Evolutionary conservation across 2,888 invertebrate species (phyloP).

Genomic region (Drepana falcataria): DNA sequence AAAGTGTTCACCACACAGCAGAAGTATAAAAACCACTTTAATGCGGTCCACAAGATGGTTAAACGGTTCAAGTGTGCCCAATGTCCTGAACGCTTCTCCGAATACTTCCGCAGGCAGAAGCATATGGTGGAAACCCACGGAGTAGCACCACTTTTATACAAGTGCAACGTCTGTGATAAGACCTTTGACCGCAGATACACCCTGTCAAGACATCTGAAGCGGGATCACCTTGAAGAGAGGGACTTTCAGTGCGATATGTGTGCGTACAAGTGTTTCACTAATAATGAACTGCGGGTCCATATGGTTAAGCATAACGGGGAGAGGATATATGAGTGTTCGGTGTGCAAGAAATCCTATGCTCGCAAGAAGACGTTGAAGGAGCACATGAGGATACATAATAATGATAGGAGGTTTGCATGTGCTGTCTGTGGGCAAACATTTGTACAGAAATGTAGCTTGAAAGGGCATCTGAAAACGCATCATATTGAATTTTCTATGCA

Average conservation of each 20-base stretch:
- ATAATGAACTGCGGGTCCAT: constrained; percentile 49
- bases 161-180: constrained; percentile 57
- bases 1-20: constrained; percentile 46
- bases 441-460: constrained; percentile 62
- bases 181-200: constrained; percentile 42
- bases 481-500: constrained; percentile 36
- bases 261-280: constrained; percentile 52
- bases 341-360: constrained; percentile 62
- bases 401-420: constrained; percentile 56
- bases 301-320: constrained; percentile 58
- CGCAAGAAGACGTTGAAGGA: constrained; percentile 57
- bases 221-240: constrained; percentile 52
- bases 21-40: constrained; percentile 50
- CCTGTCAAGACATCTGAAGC: constrained; percentile 52
- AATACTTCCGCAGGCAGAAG: constrained; percentile 54
- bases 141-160: constrained; percentile 43
- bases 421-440: constrained; percentile 58
- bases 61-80: constrained; percentile 55
- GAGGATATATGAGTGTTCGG: constrained; percentile 49
- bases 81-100: constrained; percentile 52
- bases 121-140: constrained; percentile 57
- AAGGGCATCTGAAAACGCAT: constrained; percentile 59
- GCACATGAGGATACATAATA: constrained; percentile 63
- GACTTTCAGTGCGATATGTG: constrained; percentile 40
- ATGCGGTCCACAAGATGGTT: constrained; percentile 47